These are phyloP conservation scores for Chelmon rostratus DNA, from an alignment of 2,797 vertebrate genomes.

Conservation along the genomic window DNA sequence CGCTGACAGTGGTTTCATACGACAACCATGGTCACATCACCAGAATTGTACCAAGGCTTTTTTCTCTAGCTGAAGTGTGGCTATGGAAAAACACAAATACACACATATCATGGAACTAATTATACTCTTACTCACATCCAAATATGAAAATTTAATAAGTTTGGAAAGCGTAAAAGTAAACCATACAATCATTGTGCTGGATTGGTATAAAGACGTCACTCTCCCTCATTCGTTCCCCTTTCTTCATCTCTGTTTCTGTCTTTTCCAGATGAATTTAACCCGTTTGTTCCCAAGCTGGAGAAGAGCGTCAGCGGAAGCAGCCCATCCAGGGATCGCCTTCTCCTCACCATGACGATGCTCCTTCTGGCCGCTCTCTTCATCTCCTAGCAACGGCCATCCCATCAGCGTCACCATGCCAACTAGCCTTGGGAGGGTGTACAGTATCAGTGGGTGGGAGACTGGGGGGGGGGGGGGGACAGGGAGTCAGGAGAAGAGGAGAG, in stretches of 20 bases:
- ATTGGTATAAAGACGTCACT: neutral
- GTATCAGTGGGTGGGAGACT: constrained; percentile 59
- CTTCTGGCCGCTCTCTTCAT: constrained; percentile 90
- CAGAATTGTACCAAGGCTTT: too few species aligned
- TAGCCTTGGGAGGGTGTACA: constrained; percentile 78
- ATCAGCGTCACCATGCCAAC: constrained; percentile 76
- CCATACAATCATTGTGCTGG: neutral
- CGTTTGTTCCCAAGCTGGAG: constrained; percentile 94
- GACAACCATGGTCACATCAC: too few species aligned
- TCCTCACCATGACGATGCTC: constrained; percentile 91
- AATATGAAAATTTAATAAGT: too few species aligned
- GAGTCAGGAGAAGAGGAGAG: constrained; percentile 27
- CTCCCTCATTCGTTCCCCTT: neutral
- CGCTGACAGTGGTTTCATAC: too few species aligned
- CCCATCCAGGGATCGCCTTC: constrained; percentile 93
- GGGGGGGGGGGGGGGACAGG: neutral
- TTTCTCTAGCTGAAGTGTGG: too few species aligned
- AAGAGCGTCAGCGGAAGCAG: constrained; percentile 97
- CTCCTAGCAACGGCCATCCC: constrained; percentile 90
- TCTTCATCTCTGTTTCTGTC: constrained; percentile 13
- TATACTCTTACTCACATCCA: too few species aligned
- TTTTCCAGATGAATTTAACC: constrained; percentile 91
- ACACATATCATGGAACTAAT: too few species aligned
- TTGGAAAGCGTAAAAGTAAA: too few species aligned
- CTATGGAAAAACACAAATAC: too few species aligned